Percentiles rank a stretch among this genome's conserved stretches.
Evolutionary conservation across 2,113 vertebrate genomes (phyloP).

Genomic region (Pachypanchax playfairii): DNA sequence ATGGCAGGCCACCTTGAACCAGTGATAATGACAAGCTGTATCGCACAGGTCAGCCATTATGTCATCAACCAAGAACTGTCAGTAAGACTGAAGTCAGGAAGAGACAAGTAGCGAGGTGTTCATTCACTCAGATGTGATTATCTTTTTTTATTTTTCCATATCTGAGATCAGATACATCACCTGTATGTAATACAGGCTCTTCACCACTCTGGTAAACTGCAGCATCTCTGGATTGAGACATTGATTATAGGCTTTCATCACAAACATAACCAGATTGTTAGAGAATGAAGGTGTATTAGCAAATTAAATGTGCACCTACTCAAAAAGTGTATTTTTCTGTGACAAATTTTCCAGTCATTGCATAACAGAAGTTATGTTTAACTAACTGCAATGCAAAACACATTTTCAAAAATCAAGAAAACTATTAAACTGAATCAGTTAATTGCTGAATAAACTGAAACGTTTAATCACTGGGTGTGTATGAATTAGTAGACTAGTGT

Average conservation of each 20-base stretch:
- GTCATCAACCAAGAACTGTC: constrained; percentile 52
- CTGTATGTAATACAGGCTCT: constrained; percentile 28
- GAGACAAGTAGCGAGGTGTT: constrained; percentile 25
- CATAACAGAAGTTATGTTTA: not conserved
- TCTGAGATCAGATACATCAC: constrained; percentile 41
- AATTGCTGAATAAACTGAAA: not conserved
- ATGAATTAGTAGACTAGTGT: too few relatives aligned
- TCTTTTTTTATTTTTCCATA: constrained; percentile 34
- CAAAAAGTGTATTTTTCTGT: not conserved
- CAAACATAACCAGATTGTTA: too few relatives aligned
- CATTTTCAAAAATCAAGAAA: not conserved
- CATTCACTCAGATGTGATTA: constrained; percentile 47
- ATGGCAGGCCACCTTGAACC: constrained; percentile 49
- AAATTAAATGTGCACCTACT: not conserved
- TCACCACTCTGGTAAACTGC: not conserved
- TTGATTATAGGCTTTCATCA: too few relatives aligned
- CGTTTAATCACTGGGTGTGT: not conserved
- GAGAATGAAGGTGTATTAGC: not conserved
- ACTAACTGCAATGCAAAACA: not conserved
- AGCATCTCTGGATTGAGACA: not conserved
- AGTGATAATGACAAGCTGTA: constrained; percentile 57
- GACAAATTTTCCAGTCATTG: not conserved
- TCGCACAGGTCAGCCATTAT: constrained; percentile 71
- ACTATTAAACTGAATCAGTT: not conserved
- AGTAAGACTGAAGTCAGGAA: constrained; percentile 22